A percentile compares a stretch with the other conserved stretches of the same genome.
These are phyloP conservation scores for Rhagoletis zephyria DNA, from an alignment of 1,140 invertebrate genomes.

Conservation along the genomic window DNA sequence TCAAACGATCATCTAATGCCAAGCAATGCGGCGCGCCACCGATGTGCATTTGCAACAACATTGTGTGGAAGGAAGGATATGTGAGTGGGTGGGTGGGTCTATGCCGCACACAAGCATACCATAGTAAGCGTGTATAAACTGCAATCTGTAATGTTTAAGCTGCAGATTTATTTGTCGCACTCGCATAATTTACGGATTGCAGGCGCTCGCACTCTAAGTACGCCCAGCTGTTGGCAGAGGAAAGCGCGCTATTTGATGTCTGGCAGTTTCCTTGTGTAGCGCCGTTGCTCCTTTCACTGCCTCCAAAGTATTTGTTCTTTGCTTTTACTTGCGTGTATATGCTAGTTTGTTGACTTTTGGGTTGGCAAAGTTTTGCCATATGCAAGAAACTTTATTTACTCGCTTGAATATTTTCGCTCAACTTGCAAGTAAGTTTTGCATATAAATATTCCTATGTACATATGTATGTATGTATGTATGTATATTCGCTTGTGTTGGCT, in stretches of 20 bases:
- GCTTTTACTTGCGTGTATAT: background rate
- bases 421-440: background rate
- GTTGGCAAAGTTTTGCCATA: conserved; percentile 39
- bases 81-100: background rate
- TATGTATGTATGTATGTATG: background rate
- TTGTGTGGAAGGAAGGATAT: too few relatives aligned
- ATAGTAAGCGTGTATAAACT: background rate
- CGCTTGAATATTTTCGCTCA: background rate
- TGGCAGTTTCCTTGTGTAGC: background rate
- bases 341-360: background rate
- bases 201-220: background rate
- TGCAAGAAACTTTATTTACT: conserved; percentile 5
- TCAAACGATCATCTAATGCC: conserved; percentile 29
- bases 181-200: conserved; percentile 45
- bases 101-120: background rate
- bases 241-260: background rate
- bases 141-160: conserved; percentile 9
- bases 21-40: background rate
- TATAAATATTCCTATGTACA: background rate
- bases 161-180: conserved; percentile 46
- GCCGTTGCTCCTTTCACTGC: background rate
- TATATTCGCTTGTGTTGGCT: background rate
- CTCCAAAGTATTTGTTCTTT: conserved; percentile 17
- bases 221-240: background rate
- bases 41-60: background rate